A percentile compares a stretch with the other conserved stretches of the same genome.
phyloP scores from a whole-genome alignment of 2,113 vertebrate species.

The Pachyramphus minor region DNA sequence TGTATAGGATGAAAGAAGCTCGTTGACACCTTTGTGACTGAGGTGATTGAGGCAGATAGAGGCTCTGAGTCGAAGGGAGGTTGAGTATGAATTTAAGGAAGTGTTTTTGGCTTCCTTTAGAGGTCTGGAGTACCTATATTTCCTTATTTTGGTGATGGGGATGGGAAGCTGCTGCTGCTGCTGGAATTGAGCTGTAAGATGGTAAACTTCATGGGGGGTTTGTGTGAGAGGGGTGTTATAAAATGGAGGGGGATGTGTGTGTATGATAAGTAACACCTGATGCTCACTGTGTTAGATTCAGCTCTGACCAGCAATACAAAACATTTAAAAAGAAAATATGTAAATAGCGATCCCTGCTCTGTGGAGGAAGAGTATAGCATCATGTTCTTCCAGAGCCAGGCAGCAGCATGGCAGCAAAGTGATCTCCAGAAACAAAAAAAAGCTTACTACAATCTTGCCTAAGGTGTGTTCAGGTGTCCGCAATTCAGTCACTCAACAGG shows the following conservation, averaged over 20 bases:
- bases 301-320: background rate
- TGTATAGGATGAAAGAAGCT: background rate
- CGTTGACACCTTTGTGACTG: background rate
- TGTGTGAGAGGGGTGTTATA: background rate
- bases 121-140: background rate
- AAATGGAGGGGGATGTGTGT: background rate
- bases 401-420: background rate
- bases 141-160: background rate
- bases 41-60: background rate
- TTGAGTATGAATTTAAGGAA: background rate
- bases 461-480: background rate
- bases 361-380: background rate
- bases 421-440: background rate
- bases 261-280: background rate
- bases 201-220: rapidly evolving
- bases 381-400: background rate
- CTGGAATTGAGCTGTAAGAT: background rate
- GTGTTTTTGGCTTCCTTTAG: background rate
- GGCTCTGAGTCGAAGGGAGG: background rate
- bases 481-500: background rate
- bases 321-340: background rate
- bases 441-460: background rate
- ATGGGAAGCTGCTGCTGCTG: background rate
- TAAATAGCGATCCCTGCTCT: background rate
- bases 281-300: background rate